Evolutionary conservation across 2,113 vertebrate species (phyloP).

Genomic region (Ceyx cyanopectus): DNA sequence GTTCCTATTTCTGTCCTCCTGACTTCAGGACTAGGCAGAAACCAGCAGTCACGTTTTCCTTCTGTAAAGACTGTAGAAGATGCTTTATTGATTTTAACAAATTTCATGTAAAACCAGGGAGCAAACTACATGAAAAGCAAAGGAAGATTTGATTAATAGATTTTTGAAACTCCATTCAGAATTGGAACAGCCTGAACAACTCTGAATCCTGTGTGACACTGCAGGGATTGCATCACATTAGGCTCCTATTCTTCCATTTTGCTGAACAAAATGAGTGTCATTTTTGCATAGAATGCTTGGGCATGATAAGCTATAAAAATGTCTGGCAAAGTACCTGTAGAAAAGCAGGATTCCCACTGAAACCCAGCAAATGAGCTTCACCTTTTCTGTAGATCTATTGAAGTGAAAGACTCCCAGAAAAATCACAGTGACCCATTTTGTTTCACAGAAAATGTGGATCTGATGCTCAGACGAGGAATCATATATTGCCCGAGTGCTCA

Average conservation of each 20-base stretch:
- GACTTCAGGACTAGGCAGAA: neutral
- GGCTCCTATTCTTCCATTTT: neutral
- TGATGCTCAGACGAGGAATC: constrained; percentile 7
- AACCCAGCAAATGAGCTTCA: neutral
- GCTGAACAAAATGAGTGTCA: neutral
- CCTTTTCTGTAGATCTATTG: neutral
- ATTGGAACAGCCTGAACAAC: neutral
- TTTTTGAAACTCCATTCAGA: neutral
- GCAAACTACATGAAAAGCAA: neutral
- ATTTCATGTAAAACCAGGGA: neutral
- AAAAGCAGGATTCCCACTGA: constrained; percentile 4
- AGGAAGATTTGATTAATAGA: neutral
- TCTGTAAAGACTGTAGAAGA: neutral
- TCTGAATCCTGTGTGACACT: neutral
- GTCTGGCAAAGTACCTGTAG: neutral
- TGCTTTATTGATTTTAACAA: neutral
- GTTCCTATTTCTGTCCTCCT: neutral
- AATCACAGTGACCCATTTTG: constrained; percentile 22
- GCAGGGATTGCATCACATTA: constrained; percentile 16
- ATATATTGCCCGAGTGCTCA: neutral
- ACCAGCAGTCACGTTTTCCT: neutral
- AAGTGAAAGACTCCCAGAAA: neutral
- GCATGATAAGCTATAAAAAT: neutral
- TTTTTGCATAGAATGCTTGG: neutral
- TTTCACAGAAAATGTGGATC: neutral